Percentiles rank a stretch among this genome's conserved stretches.
Conservation (phyloP, 2,797 vertebrate genomes). For the Spondyliosoma cantharus region DNA sequence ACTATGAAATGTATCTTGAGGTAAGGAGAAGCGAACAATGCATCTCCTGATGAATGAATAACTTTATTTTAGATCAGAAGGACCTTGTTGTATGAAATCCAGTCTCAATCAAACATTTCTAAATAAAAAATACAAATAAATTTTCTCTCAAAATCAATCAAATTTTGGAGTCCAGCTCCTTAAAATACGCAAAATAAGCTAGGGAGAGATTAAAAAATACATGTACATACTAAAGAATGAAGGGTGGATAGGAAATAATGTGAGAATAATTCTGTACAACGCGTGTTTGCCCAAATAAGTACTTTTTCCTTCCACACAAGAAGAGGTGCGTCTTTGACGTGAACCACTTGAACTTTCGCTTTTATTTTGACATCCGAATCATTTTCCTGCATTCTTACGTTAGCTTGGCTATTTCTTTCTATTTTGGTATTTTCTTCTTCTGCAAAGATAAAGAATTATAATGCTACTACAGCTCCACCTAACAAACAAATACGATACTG, state of each 20-base stretch:
- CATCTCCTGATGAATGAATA: not conserved
- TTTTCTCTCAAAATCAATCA: no score
- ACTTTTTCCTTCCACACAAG: no score
- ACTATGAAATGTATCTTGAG: no score
- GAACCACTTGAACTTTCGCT: not conserved
- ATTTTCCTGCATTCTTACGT: not conserved
- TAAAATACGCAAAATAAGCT: no score
- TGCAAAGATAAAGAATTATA: accelerated
- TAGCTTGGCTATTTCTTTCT: not conserved
- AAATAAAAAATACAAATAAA: no score
- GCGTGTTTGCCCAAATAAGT: not conserved
- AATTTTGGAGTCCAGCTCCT: no score
- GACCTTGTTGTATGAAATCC: no score
- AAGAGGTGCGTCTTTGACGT: no score
- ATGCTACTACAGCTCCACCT: not conserved
- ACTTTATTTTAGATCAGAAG: no score
- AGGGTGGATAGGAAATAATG: not conserved
- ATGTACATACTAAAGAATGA: no score
- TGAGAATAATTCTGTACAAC: not conserved
- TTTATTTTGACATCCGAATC: constrained; percentile 22
- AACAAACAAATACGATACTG: constrained; percentile 4
- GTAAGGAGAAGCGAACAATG: not conserved
- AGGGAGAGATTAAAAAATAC: no score
- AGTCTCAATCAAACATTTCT: no score
- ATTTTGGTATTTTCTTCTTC: not conserved